Evolutionary conservation across 2,113 vertebrate species (phyloP).

Genomic region (human): DNA sequence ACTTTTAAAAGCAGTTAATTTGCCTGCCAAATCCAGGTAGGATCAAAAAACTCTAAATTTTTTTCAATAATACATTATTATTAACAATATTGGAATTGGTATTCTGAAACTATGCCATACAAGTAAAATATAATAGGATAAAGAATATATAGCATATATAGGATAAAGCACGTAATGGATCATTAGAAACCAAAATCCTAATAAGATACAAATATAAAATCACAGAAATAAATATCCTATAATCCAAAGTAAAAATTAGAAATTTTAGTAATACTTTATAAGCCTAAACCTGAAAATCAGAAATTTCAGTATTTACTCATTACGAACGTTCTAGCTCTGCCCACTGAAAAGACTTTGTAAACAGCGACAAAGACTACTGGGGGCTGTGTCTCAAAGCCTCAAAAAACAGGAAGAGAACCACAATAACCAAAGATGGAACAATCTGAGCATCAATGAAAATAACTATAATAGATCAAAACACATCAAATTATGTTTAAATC

Average conservation of each 20-base stretch:
- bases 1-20: constrained; percentile 18
- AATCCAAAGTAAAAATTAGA: background rate
- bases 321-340: background rate
- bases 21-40: background rate
- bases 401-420: background rate
- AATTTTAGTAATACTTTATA: background rate
- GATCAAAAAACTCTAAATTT: background rate
- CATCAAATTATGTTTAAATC: background rate
- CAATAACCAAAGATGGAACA: background rate
- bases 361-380: background rate
- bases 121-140: background rate
- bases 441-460: background rate
- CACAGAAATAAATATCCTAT: background rate
- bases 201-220: background rate
- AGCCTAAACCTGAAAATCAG: constrained; percentile 10
- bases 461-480: background rate
- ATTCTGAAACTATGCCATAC: background rate
- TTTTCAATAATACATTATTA: constrained; percentile 11
- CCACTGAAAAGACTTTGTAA: background rate
- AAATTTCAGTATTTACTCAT: background rate
- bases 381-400: background rate
- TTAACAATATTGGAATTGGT: background rate
- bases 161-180: background rate
- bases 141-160: background rate
- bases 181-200: background rate